Base-by-base conservation (phyloP, 2,888 invertebrate genomes). In the Drosophila suboccidentalis region DNA sequence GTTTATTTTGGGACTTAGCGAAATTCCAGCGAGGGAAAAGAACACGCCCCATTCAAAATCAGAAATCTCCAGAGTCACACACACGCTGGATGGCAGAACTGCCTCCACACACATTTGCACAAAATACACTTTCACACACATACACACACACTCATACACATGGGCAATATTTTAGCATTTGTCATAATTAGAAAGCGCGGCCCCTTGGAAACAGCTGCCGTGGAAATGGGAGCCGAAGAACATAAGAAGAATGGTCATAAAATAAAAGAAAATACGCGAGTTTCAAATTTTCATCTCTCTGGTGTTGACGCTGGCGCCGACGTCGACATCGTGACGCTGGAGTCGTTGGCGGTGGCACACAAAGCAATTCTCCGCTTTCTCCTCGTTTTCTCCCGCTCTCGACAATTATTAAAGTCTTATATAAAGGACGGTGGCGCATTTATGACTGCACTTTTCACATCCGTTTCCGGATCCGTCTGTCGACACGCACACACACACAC, bases 391-490 rank as follows among this genome's bases (percentile, higher is more conserved):
- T 54, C 71, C 67, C 85, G 70, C 64, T 69, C 75, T 72, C 87
- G 67, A 77, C 82, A 89, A 89, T 87, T 87, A 86, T 86, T 86
- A 87, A 86, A 82, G 82, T 82, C 88, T 87, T 82, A 84, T 68
- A 76, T 76, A 88, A 88, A 75, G 73, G 74, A 63, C 78, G 83
- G 72, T 80, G 73, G 88, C 87, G 78, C 87, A 86, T 86, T 86
- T 89, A 86, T 89, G 89, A 84, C 85, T 86, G 85, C 85, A 89
- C 85, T 86, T 86, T 86, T 89, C 80, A 89, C 89, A 82, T 89
- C 85, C 87, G 87, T 66, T 89, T 89, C 85, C 89, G 85, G 70
- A 74, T 80, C 71, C 89, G 82, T 74, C 77, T 82, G 89, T 79
- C 87, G 75, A 71, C 89, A 80, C 82, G 70, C 80, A 67, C 51